Evolutionary conservation across 2,888 invertebrate genomes (phyloP), one percentile per base, ranked within the genome.

Genomic region (Ormyrus nitidulus): DNA sequence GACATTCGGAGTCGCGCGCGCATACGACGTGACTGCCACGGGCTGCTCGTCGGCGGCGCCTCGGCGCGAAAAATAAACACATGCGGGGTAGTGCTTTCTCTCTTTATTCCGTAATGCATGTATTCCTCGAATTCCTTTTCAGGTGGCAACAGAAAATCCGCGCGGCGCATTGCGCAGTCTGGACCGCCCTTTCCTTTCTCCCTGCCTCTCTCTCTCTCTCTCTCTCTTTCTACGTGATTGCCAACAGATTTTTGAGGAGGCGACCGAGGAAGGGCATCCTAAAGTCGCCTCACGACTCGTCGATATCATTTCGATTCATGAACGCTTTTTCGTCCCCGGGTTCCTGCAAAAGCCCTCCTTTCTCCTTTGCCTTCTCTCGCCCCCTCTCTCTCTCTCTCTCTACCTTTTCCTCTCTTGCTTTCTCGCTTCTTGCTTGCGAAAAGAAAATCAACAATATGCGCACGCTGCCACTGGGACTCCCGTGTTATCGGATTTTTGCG

Each of bases 291-390:
- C 80, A 80, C 80, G 80, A 80, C 59, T 77, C 72, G 61, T 77
- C 80, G 80, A 77, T 77, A 80, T 76, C 80, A 80, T 80, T 80
- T 76, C 80, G 80, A 80, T 80, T 77, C 72, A 68, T 72, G 76
- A 70, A 68, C 65, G 62, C 78, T 62, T 77, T 77, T 77, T 13
- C 46, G 11, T 8, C 8, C 51, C 44, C 59, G n/a, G 49, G 19
- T 19, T 19, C 19, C 19, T 19, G 19, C 19, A 19, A 19, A 19
- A 19, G 19, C 19, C 19, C 19, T 19, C 19, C 19, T 19, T 19
- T 19, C 19, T 19, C 2, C 19, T 19, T 19, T 19, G 19, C 19
- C 19, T 19, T 19, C 19, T 19, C 19, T 19, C n/a, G n/a, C n/a
- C n/a, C n/a, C 19, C 19, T 19, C 19, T 19, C 19, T 19, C 19